These are phyloP conservation scores for Rhinolophus ferrumequinum DNA, from an alignment of 2,113 vertebrate species.

Conservation along the genomic window DNA sequence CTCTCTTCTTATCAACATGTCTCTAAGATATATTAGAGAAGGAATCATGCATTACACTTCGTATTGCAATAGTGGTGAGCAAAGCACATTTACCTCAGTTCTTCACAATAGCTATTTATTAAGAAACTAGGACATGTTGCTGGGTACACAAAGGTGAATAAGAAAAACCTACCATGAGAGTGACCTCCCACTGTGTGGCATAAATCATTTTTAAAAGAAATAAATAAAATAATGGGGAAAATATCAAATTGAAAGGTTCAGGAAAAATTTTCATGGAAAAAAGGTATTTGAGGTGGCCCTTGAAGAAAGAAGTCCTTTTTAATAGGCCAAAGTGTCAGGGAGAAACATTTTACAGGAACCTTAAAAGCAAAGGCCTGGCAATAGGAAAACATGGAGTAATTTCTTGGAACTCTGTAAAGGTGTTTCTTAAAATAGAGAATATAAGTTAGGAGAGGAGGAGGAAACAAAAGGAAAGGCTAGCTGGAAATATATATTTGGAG, in stretches of 20 bases:
- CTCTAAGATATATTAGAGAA: neutral
- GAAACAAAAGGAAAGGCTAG: neutral
- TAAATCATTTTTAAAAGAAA: constrained; percentile 29
- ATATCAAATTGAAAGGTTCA: neutral
- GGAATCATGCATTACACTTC: neutral
- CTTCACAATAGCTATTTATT: neutral
- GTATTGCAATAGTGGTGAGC: neutral
- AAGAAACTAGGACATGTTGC: neutral
- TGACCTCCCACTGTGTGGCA: neutral
- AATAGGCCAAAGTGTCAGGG: neutral
- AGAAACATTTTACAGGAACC: neutral
- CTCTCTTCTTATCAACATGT: neutral
- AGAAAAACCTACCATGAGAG: neutral
- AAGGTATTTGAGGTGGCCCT: neutral
- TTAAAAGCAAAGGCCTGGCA: neutral
- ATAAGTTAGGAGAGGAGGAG: neutral
- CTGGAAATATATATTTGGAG: neutral
- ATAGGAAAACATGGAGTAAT: neutral
- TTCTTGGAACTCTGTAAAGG: neutral
- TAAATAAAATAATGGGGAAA: neutral
- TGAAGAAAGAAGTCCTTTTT: neutral
- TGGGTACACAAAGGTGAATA: neutral
- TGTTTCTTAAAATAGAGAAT: neutral
- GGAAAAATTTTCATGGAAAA: neutral
- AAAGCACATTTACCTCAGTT: neutral